Percentiles rank a stretch among this genome's conserved stretches.
These are phyloP conservation scores for Phocoena sinus DNA, from an alignment of 2,113 vertebrate genomes.

Conservation along the genomic window DNA sequence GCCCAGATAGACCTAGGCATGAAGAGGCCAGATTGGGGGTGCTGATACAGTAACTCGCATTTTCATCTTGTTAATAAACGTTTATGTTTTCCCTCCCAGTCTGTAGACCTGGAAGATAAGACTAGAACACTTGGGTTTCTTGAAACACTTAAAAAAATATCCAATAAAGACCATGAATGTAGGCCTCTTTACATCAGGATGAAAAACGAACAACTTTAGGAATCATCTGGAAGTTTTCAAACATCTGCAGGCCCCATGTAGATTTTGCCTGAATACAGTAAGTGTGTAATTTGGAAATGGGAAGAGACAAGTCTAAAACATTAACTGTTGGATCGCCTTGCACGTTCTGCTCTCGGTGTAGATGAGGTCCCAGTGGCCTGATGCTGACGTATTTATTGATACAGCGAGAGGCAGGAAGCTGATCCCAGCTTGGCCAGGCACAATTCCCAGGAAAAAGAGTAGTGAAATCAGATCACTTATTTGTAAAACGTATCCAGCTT, in stretches of 20 bases:
- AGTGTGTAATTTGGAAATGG: slow-evolving; percentile 66
- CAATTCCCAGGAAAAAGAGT: slow-evolving; percentile 33
- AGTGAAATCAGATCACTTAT: slow-evolving; percentile 60
- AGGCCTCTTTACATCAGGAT: slow-evolving; percentile 53
- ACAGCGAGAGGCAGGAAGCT: slow-evolving; percentile 50
- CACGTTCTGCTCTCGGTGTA: slow-evolving; percentile 35
- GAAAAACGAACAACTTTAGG: slow-evolving; percentile 57
- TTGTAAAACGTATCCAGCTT: slow-evolving; percentile 53
- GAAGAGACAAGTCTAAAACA: slow-evolving; percentile 67
- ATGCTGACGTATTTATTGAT: slow-evolving; percentile 65
- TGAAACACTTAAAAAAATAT: slow-evolving; percentile 29
- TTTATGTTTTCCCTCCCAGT: background rate
- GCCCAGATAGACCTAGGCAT: background rate
- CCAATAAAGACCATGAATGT: slow-evolving; percentile 5
- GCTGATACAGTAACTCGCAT: background rate
- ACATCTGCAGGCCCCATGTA: slow-evolving; percentile 63
- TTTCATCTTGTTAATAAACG: slow-evolving; percentile 3
- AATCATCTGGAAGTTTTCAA: slow-evolving; percentile 75
- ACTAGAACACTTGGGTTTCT: background rate
- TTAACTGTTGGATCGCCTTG: slow-evolving; percentile 56
- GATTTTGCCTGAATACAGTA: slow-evolving; percentile 66
- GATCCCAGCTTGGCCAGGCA: slow-evolving; percentile 44
- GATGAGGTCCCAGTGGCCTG: slow-evolving; percentile 47
- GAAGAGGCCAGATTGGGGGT: background rate
- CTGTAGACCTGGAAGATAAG: background rate